Evolutionary conservation across 2,113 vertebrate species (phyloP).

Genomic region (Chiloscyllium plagiosum): DNA sequence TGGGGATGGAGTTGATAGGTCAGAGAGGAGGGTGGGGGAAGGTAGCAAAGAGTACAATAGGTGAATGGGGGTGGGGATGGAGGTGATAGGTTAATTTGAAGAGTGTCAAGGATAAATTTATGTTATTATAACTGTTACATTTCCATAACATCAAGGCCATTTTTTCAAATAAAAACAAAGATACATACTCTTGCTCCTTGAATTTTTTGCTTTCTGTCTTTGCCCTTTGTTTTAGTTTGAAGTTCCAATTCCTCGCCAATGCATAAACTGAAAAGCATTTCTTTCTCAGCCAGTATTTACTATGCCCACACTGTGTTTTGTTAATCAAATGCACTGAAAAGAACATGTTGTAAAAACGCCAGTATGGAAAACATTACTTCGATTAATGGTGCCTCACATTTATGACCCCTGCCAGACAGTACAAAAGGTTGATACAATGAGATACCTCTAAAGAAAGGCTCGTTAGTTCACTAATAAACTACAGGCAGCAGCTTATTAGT

Average conservation of each 20-base stretch:
- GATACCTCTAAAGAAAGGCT: background rate
- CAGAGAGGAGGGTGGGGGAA: too few species aligned
- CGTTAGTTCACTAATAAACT: background rate
- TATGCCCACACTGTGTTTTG: background rate
- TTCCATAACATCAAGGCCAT: background rate
- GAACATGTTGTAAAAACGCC: conserved; percentile 6
- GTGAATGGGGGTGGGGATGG: too few species aligned
- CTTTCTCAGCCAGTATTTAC: background rate
- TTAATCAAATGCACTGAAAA: background rate
- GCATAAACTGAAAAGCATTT: background rate
- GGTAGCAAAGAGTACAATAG: too few species aligned
- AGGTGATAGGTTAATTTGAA: background rate
- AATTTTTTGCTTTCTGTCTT: background rate
- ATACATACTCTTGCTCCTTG: background rate
- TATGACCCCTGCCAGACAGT: background rate
- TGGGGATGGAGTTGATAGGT: too few species aligned
- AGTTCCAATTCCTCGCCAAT: background rate
- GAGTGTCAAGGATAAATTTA: background rate
- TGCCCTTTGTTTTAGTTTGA: background rate
- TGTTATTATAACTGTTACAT: background rate
- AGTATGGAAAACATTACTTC: background rate
- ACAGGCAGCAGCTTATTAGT: background rate
- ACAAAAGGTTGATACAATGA: background rate
- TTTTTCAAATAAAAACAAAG: background rate
- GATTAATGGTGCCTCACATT: background rate